Base-by-base conservation (phyloP, 2,888 invertebrate species). In the Eucera pruinosa region DNA sequence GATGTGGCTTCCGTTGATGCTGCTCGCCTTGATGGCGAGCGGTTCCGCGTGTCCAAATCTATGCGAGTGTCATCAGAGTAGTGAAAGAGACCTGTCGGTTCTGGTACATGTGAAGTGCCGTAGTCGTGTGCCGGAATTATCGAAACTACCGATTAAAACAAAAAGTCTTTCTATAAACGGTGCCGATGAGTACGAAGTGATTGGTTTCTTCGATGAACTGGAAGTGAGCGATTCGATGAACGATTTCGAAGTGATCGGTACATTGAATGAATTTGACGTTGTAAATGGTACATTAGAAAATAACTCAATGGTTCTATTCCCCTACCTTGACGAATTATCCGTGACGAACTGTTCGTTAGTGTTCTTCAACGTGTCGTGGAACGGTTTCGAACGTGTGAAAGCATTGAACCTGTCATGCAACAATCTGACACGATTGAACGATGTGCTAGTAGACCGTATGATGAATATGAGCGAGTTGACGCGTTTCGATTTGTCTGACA, bases 401-500 rank as follows among this genome's bases (percentile, higher is more conserved):
- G 72, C 83, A 36, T 80, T 92, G 36, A 91, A 92, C 74, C 75
- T 91, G 23, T 90, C 92, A 55, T 54, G 77, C 73, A 91, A 90
- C 77, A 81, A 85, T 30, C 75, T 91, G 52, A 65, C 61, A 58
- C 83, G 87, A 2, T 60, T 88, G 65, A 83, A 69, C 54, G 79
- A 86, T 48, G 81, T 86, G 62, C 54, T 68, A 23, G 74, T 79
- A 0, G 71, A 58, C 50, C 75, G 77, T 13, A 73, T 64, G 64
- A 70, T 43, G 43, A 91, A 91, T 79, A 77, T 92, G 55, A 90
- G 88, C 61, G 93, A 93, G 83, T 89, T 96, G 78, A 93, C 93
- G 85, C 92, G 93, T 80, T 92, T 96, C 81, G 95, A 96, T 91
- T 90, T 95, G 82, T 95, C 95, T 20, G 90, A 90, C 68, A 96